Evolutionary conservation across 2,888 invertebrate species (phyloP).

Genomic region (Epinotia ramella): DNA sequence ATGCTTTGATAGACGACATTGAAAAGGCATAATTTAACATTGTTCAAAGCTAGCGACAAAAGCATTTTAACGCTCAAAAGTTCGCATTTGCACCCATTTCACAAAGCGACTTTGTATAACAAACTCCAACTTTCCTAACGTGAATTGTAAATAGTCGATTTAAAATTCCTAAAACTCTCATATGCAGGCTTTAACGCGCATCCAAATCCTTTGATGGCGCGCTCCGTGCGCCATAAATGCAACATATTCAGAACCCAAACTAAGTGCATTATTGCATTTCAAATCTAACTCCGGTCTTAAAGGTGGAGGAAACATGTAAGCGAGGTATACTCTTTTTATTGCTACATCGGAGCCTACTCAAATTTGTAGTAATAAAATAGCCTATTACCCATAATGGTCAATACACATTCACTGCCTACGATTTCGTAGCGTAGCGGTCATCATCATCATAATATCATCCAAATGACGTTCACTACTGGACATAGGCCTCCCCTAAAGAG

Average conservation of each 20-base stretch:
- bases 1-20: no score
- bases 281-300: conserved; percentile 14
- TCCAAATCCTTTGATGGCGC: conserved; percentile 38
- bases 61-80: conserved; percentile 3
- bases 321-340: no score
- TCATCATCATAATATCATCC: no score
- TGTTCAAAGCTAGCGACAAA: neutral
- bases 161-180: conserved; percentile 37
- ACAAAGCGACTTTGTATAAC: conserved; percentile 16
- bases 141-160: conserved; percentile 38
- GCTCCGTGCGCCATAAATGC: conserved; percentile 27
- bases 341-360: no score
- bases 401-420: no score
- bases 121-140: conserved; percentile 18
- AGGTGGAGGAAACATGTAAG: conserved; percentile 11
- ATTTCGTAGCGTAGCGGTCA: no score
- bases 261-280: conserved; percentile 34
- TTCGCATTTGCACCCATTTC: conserved; percentile 4
- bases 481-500: no score
- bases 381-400: no score
- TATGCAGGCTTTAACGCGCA: conserved; percentile 34
- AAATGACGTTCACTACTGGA: no score
- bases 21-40: neutral
- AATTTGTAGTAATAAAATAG: no score
- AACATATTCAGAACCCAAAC: conserved; percentile 32